Conservation (phyloP, 2,797 vertebrate species). For the Rhabdomys pumilio region DNA sequence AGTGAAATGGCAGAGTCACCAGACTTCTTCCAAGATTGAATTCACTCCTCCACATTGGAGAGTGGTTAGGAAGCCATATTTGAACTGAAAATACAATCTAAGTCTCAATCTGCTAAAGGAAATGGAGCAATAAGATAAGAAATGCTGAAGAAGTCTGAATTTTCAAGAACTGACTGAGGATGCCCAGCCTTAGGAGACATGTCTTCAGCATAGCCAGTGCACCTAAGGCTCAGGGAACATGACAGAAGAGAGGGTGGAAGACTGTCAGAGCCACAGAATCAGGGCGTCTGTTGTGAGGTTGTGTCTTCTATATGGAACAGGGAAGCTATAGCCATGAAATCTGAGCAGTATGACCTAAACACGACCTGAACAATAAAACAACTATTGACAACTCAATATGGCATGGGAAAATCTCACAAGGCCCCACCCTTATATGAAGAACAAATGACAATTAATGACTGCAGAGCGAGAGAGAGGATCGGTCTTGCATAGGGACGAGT, state of each 20-base stretch:
- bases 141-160: neutral
- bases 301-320: neutral
- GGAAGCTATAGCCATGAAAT: neutral
- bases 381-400: neutral
- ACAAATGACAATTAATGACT: neutral
- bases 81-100: slow-evolving; percentile 27
- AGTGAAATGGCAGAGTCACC: neutral
- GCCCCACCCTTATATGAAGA: neutral
- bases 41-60: neutral
- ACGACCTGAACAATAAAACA: neutral
- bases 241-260: neutral
- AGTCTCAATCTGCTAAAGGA: slow-evolving; percentile 17
- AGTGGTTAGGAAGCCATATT: neutral
- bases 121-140: neutral
- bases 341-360: neutral
- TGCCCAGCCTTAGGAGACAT: too few relatives aligned
- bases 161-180: neutral
- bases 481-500: neutral
- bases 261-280: neutral
- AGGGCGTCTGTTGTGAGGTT: neutral
- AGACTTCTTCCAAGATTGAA: neutral
- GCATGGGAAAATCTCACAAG: neutral
- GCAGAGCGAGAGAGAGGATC: neutral
- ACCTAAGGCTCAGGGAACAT: neutral
- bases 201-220: neutral